Percentiles rank a stretch among this genome's conserved stretches.
These are phyloP conservation scores for Rhyacophila evoluta DNA, from an alignment of 2,888 invertebrate species.

Conservation along the genomic window DNA sequence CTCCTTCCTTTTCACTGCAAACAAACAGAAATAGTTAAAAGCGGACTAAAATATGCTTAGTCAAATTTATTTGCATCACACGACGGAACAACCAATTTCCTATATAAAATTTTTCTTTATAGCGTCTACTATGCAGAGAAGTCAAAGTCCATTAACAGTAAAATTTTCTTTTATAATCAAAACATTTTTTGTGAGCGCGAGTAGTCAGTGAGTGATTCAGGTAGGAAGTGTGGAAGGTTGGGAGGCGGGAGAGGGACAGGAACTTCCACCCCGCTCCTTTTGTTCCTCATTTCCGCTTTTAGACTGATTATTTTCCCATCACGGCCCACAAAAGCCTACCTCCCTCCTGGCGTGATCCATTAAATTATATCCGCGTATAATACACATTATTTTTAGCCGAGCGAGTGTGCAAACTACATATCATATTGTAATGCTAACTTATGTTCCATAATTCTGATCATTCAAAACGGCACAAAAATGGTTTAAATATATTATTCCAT, in stretches of 20 bases:
- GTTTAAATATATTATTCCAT: not conserved
- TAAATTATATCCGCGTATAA: constrained; percentile 45
- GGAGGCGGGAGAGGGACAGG: not conserved
- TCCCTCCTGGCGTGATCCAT: constrained; percentile 45
- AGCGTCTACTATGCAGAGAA: not conserved
- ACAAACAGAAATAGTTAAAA: no score
- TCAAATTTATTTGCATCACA: not conserved
- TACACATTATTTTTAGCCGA: not conserved
- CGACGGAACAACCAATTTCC: constrained; percentile 10
- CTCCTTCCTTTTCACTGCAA: no score
- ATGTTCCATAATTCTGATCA: no score
- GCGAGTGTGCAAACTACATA: not conserved
- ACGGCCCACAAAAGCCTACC: constrained; percentile 40
- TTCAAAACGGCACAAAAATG: no score
- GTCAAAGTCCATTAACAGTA: constrained; percentile 14
- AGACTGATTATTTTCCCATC: constrained; percentile 55
- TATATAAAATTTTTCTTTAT: not conserved
- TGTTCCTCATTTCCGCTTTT: constrained; percentile 55
- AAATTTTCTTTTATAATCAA: constrained; percentile 24
- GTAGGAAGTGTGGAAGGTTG: no score
- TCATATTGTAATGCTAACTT: no score
- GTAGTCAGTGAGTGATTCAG: constrained; percentile 21
- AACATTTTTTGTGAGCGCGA: constrained; percentile 8
- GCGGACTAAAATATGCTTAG: no score
- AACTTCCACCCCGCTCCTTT: constrained; percentile 43